Evolutionary conservation across 2,113 vertebrate genomes (phyloP), one percentile per base, ranked within the genome.

Genomic region (Xenotilapia flavipinnis): DNA sequence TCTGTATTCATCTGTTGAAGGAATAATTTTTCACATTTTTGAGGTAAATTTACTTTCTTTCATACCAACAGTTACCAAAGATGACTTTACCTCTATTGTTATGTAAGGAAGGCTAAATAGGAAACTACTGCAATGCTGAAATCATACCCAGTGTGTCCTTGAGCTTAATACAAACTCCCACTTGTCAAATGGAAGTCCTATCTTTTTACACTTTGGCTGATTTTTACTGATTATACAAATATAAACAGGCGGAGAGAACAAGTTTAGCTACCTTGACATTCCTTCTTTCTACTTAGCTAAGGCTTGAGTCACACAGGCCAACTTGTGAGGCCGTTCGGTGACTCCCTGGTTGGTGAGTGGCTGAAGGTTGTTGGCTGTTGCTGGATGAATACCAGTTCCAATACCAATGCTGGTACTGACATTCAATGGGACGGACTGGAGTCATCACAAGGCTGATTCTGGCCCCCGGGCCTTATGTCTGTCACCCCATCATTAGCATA

Each of bases 321-420:
- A 36, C 10, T 40, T 0, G 19, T 40, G 62, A 40, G 62, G n/a
- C 7, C 1, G 4, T 38, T 13, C 1, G 1, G 62, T 21, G 19
- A 38, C 62, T 40, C 62, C 4, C 36, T 68, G 19, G 62, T 68
- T 68, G 62, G 33, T 21, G 62, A 68, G 19, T 68, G 62, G 62
- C 11, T 38, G 1, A 3, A 65, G 31, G 60, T 7, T 7, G 2
- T 38, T 68, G 19, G 62, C 36, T 21, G 62, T 23, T 13, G 62
- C 6, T 40, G n/a, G 36, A 21, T 40, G 62, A 68, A 68, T 65
- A 68, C 58, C 58, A 62, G 14, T 62, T 19, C 60, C 17, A n/a
- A 36, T 62, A 36, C 17, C 56, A 0, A 0, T 60, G 56, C 0
- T n/a, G 31, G 31, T 12, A 65, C 17, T 65, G 60, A 2, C 17